Evolutionary conservation across 2,888 invertebrate species (phyloP), one percentile per base, ranked within the genome.

Genomic region (Eilema depressum): DNA sequence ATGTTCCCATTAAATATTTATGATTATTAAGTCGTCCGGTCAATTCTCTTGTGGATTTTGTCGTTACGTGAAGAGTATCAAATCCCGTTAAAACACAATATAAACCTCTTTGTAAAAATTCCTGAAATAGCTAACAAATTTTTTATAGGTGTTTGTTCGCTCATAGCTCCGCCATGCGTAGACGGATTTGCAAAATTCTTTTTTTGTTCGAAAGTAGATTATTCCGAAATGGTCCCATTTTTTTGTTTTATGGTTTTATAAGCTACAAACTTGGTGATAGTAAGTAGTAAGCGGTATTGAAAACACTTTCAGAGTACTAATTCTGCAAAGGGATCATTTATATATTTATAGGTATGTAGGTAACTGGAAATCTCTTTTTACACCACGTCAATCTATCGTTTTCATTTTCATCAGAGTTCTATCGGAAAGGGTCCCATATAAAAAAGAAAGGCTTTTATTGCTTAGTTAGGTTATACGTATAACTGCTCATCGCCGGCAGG

Each of bases 81-180:
- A 11, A 63, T 25, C 26, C 41, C 26, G 41, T 47, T n/a, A 53
- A 10, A 53, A n/a, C n/a, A 63, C 20, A 20, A 63, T 28, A 11
- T 63, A 63, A 53, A 53, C n/a, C n/a, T 53, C 17, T n/a, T n/a
- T 53, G 53, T 53, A 53, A 53, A n/a, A 53, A n/a, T 53, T 53
- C n/a, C 53, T n/a, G 53, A 53, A 53, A 53, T 53, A 53, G 53
- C 53, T 53, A n/a, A n/a, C n/a, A 53, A 53, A 53, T n/a, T 53
- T 53, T 53, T n/a, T 10, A n/a, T 53, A 53, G 20, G 53, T 20
- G 30, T n/a, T n/a, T 30, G 7, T 30, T 30, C 7, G 7, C 30
- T 30, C n/a, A n/a, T n/a, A n/a, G n/a, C n/a, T n/a, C n/a, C n/a
- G n/a, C n/a, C n/a, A n/a, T n/a, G n/a, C n/a, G n/a, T n/a, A n/a